These are phyloP conservation scores for Pituophis catenifer DNA, from an alignment of 2,113 vertebrate genomes.

Conservation along the genomic window DNA sequence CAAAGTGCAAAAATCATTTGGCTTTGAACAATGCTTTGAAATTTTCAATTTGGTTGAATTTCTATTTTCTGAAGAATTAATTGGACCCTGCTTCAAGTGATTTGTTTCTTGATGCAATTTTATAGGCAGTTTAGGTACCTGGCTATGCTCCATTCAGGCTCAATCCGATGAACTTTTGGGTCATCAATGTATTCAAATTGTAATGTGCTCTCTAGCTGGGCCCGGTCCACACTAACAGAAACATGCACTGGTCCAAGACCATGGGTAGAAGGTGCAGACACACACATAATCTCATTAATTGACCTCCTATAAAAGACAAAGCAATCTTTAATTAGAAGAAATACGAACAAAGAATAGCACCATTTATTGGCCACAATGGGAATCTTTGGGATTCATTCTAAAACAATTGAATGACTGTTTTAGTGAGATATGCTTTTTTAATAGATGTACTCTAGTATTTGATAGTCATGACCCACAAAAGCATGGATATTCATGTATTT, in stretches of 20 bases:
- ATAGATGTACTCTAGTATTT: not conserved
- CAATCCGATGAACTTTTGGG: slow-evolving; percentile 89
- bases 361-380: not conserved
- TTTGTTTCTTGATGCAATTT: rapidly evolving
- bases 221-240: slow-evolving; percentile 87
- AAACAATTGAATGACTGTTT: not conserved
- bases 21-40: not conserved
- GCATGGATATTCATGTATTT: not conserved
- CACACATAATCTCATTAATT: slow-evolving; percentile 88
- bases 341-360: rapidly evolving
- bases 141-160: slow-evolving; percentile 96
- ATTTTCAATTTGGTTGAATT: not conserved
- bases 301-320: slow-evolving; percentile 74
- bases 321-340: rapidly evolving
- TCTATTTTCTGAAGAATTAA: not conserved
- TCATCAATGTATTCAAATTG: slow-evolving; percentile 95
- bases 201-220: slow-evolving; percentile 82
- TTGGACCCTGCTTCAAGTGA: no score
- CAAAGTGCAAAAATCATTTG: not conserved
- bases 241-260: slow-evolving; percentile 86
- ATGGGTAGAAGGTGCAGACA: slow-evolving; percentile 83
- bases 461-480: not conserved
- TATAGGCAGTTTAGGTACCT: slow-evolving; percentile 73
- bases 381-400: not conserved
- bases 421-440: not conserved